Conservation (phyloP, 2,113 vertebrate species). For the Crypturellus undulatus region DNA sequence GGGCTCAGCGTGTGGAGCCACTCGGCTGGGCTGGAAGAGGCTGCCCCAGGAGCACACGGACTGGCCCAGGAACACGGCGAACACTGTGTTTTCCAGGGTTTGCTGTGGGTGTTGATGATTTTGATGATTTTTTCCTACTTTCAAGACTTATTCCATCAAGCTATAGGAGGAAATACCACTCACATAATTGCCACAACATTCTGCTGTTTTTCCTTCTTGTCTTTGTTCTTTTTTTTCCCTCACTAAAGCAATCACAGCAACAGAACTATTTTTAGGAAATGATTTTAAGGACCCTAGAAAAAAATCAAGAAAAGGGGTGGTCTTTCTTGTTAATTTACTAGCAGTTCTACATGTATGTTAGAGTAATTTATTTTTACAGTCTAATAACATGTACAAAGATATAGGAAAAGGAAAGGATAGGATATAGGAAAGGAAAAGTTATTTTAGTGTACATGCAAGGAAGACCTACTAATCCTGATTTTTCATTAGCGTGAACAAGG, state of each 20-base stretch:
- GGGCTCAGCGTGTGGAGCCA: background rate
- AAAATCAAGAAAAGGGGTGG: background rate
- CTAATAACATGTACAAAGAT: background rate
- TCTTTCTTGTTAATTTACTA: background rate
- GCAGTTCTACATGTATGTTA: background rate
- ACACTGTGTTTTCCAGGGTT: constrained; percentile 36
- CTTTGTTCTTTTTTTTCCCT: no score
- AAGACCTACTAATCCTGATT: background rate
- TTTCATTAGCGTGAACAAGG: background rate
- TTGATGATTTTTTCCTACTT: background rate
- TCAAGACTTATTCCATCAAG: background rate
- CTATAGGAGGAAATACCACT: background rate
- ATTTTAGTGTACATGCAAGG: background rate
- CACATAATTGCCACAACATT: background rate
- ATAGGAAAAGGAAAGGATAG: background rate
- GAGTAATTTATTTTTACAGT: background rate
- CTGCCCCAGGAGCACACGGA: constrained; percentile 17
- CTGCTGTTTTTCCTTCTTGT: background rate
- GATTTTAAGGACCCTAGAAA: background rate
- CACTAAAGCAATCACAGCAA: rapidly evolving
- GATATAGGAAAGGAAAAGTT: background rate
- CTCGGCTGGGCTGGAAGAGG: background rate
- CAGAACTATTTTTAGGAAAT: background rate
- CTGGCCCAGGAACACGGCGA: background rate
- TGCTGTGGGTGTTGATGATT: background rate